Evolutionary conservation across 1,140 invertebrate genomes (phyloP).

Genomic region (Heliconius congener): DNA sequence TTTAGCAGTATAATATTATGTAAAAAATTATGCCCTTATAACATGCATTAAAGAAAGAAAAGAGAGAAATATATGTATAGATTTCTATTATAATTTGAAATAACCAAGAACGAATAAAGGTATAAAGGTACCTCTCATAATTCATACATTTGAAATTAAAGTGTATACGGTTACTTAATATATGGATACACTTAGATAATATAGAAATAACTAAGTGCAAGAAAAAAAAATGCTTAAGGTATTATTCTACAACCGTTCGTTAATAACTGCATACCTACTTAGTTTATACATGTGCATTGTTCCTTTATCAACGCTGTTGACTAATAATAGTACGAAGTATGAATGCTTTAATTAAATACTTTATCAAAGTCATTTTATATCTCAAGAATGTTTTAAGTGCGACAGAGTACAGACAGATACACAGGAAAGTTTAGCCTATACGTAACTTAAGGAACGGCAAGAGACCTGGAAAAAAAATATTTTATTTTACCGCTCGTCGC

Average conservation of each 20-base stretch:
- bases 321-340: conserved; percentile 26
- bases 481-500: background rate
- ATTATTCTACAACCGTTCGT: background rate
- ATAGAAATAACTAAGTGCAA: background rate
- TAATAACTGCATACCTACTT: background rate
- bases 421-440: background rate
- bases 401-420: background rate
- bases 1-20: background rate
- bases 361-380: conserved; percentile 17
- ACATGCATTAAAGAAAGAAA: too few species aligned
- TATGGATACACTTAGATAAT: background rate
- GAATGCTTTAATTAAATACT: conserved; percentile 19
- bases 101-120: background rate
- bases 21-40: background rate
- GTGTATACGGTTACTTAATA: background rate
- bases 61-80: background rate
- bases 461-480: background rate
- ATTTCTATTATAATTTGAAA: background rate
- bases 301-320: conserved; percentile 24
- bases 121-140: background rate
- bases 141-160: background rate
- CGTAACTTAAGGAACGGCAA: too few species aligned
- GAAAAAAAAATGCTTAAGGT: background rate
- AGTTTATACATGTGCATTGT: conserved; percentile 9
- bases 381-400: conserved; percentile 16